Evolutionary conservation across 2,113 vertebrate genomes (phyloP).

Genomic region (Spheniscus mendiculus): DNA sequence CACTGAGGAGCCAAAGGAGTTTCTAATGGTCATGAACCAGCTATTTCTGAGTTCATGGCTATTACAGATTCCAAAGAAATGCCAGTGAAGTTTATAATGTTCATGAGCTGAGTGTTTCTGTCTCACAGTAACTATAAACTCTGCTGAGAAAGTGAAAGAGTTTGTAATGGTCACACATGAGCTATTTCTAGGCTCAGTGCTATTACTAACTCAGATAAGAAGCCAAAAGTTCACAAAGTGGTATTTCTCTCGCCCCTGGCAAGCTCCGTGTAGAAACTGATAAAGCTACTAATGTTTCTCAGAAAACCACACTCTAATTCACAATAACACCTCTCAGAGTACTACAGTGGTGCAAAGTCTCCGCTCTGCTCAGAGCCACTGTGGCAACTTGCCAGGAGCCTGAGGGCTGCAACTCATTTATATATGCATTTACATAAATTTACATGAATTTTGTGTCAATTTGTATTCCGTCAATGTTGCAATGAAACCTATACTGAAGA

Average conservation of each 20-base stretch:
- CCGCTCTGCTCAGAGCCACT: slow-evolving; percentile 41
- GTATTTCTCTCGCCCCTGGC: slow-evolving; percentile 45
- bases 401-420: slow-evolving; percentile 64
- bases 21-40: slow-evolving; percentile 38
- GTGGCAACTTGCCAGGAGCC: slow-evolving; percentile 67
- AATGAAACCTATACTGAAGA: slow-evolving; percentile 49
- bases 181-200: slow-evolving; percentile 26
- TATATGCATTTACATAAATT: slow-evolving; percentile 72
- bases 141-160: slow-evolving; percentile 25
- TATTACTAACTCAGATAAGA: slow-evolving; percentile 42
- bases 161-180: slow-evolving; percentile 50
- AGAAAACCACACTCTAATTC: slow-evolving; percentile 47
- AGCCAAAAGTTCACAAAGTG: slow-evolving; percentile 55
- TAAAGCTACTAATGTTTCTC: slow-evolving; percentile 44
- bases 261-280: slow-evolving; percentile 42
- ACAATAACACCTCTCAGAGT: slow-evolving; percentile 52
- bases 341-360: slow-evolving; percentile 39
- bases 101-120: slow-evolving; percentile 3
- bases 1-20: slow-evolving; percentile 33
- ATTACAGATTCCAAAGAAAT: slow-evolving; percentile 26
- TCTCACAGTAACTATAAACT: slow-evolving; percentile 39
- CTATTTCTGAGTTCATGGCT: slow-evolving; percentile 40
- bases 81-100: slow-evolving; percentile 10
- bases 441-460: slow-evolving; percentile 60
- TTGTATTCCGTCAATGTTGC: slow-evolving; percentile 49